phyloP scores from a whole-genome alignment of 2,113 vertebrate genomes.

The Castor canadensis region DNA sequence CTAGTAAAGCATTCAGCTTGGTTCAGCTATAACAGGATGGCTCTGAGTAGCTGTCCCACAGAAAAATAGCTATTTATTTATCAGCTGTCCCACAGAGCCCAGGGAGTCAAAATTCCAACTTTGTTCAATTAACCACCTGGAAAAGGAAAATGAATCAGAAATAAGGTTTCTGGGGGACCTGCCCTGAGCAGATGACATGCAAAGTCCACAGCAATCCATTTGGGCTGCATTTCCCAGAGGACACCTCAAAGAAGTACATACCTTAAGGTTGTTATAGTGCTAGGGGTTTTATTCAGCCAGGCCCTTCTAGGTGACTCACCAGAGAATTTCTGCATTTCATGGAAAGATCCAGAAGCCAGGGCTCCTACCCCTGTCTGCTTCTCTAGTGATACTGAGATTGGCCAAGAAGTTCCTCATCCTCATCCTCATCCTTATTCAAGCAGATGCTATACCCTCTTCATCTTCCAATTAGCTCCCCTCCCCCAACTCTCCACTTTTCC shows the following conservation, averaged over 20 bases:
- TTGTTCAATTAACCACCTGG: neutral
- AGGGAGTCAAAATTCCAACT: neutral
- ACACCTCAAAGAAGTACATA: neutral
- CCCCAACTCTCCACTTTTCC: neutral
- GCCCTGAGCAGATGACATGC: neutral
- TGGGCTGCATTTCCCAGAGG: neutral
- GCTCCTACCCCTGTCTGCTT: slow-evolving; percentile 43
- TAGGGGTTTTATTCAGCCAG: neutral
- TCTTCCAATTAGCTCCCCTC: slow-evolving; percentile 51
- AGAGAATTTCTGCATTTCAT: neutral
- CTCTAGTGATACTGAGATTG: slow-evolving; percentile 66
- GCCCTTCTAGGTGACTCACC: neutral
- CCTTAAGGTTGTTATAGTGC: neutral
- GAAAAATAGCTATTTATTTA: neutral
- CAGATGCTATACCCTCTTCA: neutral
- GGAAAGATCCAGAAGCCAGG: neutral
- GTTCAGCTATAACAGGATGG: neutral
- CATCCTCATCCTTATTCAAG: slow-evolving; percentile 23
- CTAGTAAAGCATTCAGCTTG: neutral
- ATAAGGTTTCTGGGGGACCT: neutral
- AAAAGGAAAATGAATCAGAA: slow-evolving; percentile 22
- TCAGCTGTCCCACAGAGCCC: neutral
- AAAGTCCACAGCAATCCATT: neutral
- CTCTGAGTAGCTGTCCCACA: neutral
- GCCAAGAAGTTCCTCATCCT: slow-evolving; percentile 65